Conservation (phyloP, 2,797 vertebrate species). For the Mus caroli region DNA sequence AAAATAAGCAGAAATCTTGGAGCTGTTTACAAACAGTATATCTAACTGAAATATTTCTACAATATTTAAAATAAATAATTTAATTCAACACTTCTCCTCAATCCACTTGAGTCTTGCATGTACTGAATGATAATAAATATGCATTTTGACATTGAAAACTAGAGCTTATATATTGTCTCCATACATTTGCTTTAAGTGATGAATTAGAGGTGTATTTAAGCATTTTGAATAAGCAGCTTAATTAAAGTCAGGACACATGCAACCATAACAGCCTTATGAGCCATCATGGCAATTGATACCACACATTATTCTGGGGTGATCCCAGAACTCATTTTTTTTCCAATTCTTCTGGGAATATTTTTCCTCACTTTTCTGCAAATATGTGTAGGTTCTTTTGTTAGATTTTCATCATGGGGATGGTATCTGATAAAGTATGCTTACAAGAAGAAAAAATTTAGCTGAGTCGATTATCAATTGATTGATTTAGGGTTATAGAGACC, state of each 20-base stretch:
- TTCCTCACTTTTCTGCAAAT: neutral
- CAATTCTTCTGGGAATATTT: constrained; percentile 13
- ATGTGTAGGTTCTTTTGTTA: neutral
- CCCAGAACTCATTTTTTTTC: constrained; percentile 20
- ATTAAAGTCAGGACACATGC: constrained; percentile 46
- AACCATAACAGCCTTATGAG: neutral
- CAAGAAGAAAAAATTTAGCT: no score
- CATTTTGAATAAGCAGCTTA: constrained; percentile 61
- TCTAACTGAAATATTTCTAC: constrained; percentile 31
- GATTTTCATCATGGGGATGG: neutral
- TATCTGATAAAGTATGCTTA: neutral
- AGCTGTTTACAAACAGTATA: constrained; percentile 67
- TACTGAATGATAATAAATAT: constrained; percentile 54
- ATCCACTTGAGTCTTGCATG: constrained; percentile 9
- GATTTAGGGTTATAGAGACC: neutral
- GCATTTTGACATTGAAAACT: neutral
- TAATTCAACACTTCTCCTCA: neutral
- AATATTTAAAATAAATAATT: constrained; percentile 58
- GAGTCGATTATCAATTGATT: neutral
- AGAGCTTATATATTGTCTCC: neutral
- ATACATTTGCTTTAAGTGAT: constrained; percentile 53
- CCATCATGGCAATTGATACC: neutral
- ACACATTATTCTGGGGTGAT: neutral
- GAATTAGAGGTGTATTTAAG: constrained; percentile 42
- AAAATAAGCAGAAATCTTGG: constrained; percentile 49